Conservation (phyloP, 2,888 invertebrate genomes). For the Pollenia labialis region DNA sequence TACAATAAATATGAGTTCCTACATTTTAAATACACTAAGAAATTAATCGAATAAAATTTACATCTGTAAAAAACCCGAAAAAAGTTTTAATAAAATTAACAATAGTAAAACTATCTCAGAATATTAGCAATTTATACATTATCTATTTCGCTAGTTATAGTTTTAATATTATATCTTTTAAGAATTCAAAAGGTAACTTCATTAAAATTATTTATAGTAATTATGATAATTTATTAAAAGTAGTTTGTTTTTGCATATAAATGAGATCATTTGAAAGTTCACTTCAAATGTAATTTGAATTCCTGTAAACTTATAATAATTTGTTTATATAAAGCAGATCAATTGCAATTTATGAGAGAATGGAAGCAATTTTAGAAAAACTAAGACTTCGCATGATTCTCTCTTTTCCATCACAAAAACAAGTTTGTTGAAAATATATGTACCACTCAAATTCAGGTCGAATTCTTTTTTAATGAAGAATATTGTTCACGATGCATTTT, state of each 20-base stretch:
- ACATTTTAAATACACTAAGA: no score
- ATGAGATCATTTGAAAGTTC: slow-evolving; percentile 76
- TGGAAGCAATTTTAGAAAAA: not conserved
- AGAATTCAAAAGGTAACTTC: slow-evolving; percentile 25
- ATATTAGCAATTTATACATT: no score
- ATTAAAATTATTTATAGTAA: slow-evolving; percentile 1
- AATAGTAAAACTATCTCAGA: not conserved
- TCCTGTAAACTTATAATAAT: slow-evolving; percentile 33
- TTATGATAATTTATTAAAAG: slow-evolving; percentile 66
- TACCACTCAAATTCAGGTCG: slow-evolving; percentile 29
- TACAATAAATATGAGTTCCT: no score
- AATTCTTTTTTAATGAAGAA: slow-evolving; percentile 1
- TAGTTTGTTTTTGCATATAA: slow-evolving; percentile 72
- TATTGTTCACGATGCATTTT: slow-evolving; percentile 42
- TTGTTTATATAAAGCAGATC: slow-evolving; percentile 42
- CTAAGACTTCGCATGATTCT: slow-evolving; percentile 8
- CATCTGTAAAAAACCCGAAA: no score
- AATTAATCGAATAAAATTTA: no score
- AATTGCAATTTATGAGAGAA: slow-evolving; percentile 39
- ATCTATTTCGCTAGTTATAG: no score
- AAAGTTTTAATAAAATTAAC: not conserved
- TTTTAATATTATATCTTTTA: slow-evolving; percentile 14
- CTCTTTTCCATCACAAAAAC: not conserved
- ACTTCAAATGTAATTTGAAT: slow-evolving; percentile 71
- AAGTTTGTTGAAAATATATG: not conserved